Percentiles rank a stretch among this genome's conserved stretches.
Conservation (phyloP, 1,140 invertebrate species). For the Drosophila pseudoananassae region DNA sequence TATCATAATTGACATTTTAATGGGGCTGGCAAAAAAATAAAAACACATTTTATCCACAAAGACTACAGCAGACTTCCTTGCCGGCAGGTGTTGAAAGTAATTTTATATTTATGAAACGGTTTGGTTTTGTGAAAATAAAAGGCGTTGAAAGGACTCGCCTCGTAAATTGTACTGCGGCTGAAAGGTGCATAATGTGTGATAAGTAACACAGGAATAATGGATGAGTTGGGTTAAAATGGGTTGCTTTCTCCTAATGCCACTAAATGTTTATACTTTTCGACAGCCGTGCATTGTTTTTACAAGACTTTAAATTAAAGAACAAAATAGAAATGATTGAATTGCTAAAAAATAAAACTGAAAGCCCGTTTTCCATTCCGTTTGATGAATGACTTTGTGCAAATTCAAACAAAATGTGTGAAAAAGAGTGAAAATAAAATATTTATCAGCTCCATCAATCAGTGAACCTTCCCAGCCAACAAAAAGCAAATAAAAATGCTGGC, state of each 20-base stretch:
- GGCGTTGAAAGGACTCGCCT: conserved; percentile 31
- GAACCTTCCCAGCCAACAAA: conserved; percentile 11
- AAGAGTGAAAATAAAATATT: conserved; percentile 6
- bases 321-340: background rate
- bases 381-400: background rate
- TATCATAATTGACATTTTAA: conserved; percentile 83
- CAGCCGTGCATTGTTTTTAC: background rate
- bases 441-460: conserved; percentile 18
- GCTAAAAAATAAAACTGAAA: background rate
- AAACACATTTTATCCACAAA: conserved; percentile 11
- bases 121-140: conserved; percentile 41
- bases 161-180: conserved; percentile 50
- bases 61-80: conserved; percentile 31
- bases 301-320: background rate
- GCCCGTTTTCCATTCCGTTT: background rate
- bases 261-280: background rate
- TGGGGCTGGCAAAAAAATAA: conserved; percentile 55
- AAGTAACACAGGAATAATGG: conserved; percentile 47
- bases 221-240: background rate
- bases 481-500: conserved; percentile 67
- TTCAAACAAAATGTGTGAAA: conserved; percentile 14
- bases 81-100: conserved; percentile 44
- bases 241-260: background rate
- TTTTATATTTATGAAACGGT: conserved; percentile 71
- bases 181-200: conserved; percentile 73